A percentile compares a stretch with the other conserved stretches of the same genome.
These are phyloP conservation scores for Aeoliscus strigatus DNA, from an alignment of 2,797 vertebrate species.

Conservation along the genomic window DNA sequence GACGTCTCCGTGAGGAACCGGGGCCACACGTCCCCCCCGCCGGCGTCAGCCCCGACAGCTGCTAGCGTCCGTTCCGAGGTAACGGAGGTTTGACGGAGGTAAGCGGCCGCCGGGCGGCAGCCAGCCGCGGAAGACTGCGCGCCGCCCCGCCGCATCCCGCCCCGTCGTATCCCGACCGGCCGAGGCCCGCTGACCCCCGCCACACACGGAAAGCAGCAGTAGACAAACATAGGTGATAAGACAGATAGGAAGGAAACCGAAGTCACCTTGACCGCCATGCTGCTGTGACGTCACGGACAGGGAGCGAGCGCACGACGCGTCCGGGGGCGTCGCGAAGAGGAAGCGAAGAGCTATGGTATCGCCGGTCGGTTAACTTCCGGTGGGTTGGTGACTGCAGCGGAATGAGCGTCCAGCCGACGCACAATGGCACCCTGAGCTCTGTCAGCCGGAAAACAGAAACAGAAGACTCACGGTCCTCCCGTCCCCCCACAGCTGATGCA, in stretches of 20 bases:
- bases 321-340: slow-evolving; percentile 4
- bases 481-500: no score
- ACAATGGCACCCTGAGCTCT: no score
- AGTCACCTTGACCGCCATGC: slow-evolving; percentile 99
- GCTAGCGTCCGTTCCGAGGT: slow-evolving; percentile 39
- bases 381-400: no score
- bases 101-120: slow-evolving; percentile 43
- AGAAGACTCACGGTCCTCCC: no score
- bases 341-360: not conserved
- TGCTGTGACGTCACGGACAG: slow-evolving; percentile 80
- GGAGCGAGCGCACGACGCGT: slow-evolving; percentile 36
- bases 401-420: no score
- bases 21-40: no score
- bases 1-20: no score
- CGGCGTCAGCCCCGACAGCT: slow-evolving; percentile 14
- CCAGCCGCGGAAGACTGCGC: slow-evolving; percentile 63
- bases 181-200: not conserved
- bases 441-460: no score
- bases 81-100: slow-evolving; percentile 56
- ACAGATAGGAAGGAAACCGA: slow-evolving; percentile 64
- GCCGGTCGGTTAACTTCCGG: no score
- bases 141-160: slow-evolving; percentile 13
- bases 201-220: slow-evolving; percentile 6
- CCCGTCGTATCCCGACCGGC: not conserved
- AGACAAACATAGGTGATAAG: slow-evolving; percentile 20